Evolutionary conservation across 2,113 vertebrate genomes (phyloP).

Genomic region (Xerus inauris): DNA sequence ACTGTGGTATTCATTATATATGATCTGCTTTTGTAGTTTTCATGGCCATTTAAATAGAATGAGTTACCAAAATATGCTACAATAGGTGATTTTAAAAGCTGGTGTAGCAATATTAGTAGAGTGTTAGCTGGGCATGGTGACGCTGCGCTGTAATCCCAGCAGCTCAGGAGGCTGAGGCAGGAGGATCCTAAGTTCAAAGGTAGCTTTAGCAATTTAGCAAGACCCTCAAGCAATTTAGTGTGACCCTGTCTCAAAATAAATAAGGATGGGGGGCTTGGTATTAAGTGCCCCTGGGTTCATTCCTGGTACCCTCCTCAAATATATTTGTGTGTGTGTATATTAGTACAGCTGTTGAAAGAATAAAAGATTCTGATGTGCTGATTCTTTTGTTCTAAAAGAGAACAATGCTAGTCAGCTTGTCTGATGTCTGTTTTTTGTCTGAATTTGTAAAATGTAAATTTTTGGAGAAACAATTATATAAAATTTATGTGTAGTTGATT

Average conservation of each 20-base stretch:
- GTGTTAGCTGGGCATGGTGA: too few species aligned
- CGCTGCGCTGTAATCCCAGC: too few species aligned
- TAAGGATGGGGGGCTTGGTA: too few species aligned
- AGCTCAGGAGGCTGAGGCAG: too few species aligned
- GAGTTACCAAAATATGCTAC: not conserved
- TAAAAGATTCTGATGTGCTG: not conserved
- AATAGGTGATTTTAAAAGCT: not conserved
- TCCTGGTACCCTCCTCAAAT: too few species aligned
- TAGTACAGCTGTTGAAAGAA: not conserved
- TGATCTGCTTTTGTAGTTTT: not conserved
- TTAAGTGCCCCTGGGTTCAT: too few species aligned
- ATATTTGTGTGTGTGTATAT: not conserved
- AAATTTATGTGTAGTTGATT: not conserved
- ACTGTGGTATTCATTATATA: not conserved
- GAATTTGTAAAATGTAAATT: not conserved
- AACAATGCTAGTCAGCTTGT: not conserved
- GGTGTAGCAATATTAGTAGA: too few species aligned
- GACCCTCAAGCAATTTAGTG: too few species aligned
- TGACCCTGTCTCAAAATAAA: too few species aligned
- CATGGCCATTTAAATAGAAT: not conserved
- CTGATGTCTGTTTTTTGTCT: not conserved
- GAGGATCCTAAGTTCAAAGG: too few species aligned
- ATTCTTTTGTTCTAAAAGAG: not conserved
- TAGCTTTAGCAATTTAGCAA: too few species aligned
- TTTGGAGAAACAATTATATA: not conserved